A percentile compares a stretch with the other conserved stretches of the same genome.
Evolutionary conservation across 2,797 vertebrate genomes (phyloP).

Genomic region (Moxostoma hubbsi): DNA sequence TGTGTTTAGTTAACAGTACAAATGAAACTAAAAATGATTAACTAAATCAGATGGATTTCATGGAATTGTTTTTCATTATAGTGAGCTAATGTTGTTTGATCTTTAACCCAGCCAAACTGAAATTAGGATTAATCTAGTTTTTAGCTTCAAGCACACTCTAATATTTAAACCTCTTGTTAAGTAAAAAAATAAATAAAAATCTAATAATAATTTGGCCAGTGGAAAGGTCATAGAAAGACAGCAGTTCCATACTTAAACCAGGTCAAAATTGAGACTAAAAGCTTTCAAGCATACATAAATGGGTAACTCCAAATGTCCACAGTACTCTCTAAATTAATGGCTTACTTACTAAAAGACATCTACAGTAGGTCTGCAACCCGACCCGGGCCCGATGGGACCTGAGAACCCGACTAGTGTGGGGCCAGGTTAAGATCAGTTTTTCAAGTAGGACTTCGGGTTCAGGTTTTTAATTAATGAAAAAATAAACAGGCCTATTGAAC

Average conservation of each 20-base stretch:
- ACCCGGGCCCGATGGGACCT: no score
- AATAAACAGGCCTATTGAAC: no score
- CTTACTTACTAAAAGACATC: no score
- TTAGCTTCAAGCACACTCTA: constrained; percentile 1
- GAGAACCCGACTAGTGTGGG: no score
- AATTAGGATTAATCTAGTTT: not conserved
- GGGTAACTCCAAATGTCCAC: not conserved
- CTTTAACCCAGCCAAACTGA: not conserved
- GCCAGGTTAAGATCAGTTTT: no score
- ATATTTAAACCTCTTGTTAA: constrained; percentile 38
- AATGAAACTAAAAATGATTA: no score
- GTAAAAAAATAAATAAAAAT: constrained; percentile 9
- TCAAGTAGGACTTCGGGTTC: no score
- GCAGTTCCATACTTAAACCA: not conserved
- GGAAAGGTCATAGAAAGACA: constrained; percentile 20
- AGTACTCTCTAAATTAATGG: not conserved
- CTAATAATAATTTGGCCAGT: not conserved
- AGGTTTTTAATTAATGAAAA: no score
- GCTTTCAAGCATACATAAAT: not conserved
- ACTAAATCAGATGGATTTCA: not conserved
- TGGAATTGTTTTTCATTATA: no score
- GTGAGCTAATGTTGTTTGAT: not conserved
- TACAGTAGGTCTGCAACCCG: no score
- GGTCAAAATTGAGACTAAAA: not conserved
- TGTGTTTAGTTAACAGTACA: no score